Conservation (phyloP, 2,797 vertebrate species). For the Eutrigla gurnardus region DNA sequence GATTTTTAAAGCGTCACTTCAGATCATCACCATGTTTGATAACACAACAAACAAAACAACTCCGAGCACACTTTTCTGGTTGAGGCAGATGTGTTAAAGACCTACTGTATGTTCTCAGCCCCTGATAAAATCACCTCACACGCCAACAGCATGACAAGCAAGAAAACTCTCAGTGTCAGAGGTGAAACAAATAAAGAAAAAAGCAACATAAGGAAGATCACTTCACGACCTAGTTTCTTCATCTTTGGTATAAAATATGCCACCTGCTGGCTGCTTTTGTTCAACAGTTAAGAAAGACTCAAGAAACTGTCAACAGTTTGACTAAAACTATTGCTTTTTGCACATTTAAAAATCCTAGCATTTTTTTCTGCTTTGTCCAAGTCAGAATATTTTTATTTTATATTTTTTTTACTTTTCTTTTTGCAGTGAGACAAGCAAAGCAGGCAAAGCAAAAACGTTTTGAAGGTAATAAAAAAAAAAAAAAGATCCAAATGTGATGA, state of each 20-base stretch:
- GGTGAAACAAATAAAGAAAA: slow-evolving; percentile 57
- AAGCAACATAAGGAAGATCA: slow-evolving; percentile 83
- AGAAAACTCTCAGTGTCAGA: slow-evolving; percentile 51
- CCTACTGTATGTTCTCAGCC: slow-evolving; percentile 48
- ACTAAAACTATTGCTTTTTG: slow-evolving; percentile 98
- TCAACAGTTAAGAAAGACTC: slow-evolving; percentile 97
- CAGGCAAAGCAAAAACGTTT: slow-evolving; percentile 89
- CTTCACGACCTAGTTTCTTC: slow-evolving; percentile 92
- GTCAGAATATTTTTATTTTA: slow-evolving; percentile 37
- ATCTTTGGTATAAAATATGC: slow-evolving; percentile 99
- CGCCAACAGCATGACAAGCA: slow-evolving; percentile 58
- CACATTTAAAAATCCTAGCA: slow-evolving; percentile 87
- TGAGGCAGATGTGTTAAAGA: slow-evolving; percentile 63
- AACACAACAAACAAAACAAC: slow-evolving; percentile 34
- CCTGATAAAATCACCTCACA: slow-evolving; percentile 75
- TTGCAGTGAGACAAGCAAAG: slow-evolving; percentile 96
- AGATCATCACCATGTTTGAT: slow-evolving; percentile 24
- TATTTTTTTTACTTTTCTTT: slow-evolving; percentile 73
- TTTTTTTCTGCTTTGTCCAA: slow-evolving; percentile 63
- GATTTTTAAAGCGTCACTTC: slow-evolving; percentile 8
- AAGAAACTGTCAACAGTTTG: slow-evolving; percentile 99
- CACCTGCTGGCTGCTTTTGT: slow-evolving; percentile 95
- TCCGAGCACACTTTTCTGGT: slow-evolving; percentile 22
- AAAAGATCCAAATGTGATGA: slow-evolving; percentile 88
- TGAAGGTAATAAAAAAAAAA: slow-evolving; percentile 87